Evolutionary conservation across 2,113 vertebrate genomes (phyloP).

Genomic region (Prietella phreatophila): DNA sequence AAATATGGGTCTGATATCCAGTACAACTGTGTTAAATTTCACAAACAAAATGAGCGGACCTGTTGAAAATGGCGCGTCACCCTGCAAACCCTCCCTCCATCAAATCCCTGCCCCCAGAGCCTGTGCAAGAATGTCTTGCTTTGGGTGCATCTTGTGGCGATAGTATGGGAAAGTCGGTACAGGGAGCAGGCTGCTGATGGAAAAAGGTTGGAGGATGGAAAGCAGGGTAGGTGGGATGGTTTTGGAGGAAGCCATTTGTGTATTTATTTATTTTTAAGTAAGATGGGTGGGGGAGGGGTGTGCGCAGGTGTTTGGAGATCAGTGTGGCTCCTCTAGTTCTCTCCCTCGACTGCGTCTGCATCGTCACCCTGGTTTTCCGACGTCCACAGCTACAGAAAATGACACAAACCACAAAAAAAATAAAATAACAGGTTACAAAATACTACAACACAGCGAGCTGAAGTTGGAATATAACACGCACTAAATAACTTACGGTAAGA

Average conservation of each 20-base stretch:
- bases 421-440: not conserved
- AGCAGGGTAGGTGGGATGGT: slow-evolving; percentile 61
- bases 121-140: slow-evolving; percentile 69
- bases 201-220: slow-evolving; percentile 69
- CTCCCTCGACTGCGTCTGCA: slow-evolving; percentile 89
- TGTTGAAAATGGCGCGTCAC: slow-evolving; percentile 73
- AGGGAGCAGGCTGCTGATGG: slow-evolving; percentile 41
- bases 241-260: slow-evolving; percentile 79
- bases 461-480: not conserved
- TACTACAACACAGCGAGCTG: not conserved
- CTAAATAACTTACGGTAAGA: slow-evolving; percentile 88
- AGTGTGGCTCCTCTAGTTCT: slow-evolving; percentile 90
- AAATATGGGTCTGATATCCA: slow-evolving; percentile 72
- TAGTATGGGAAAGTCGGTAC: slow-evolving; percentile 82
- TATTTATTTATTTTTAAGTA: slow-evolving; percentile 56
- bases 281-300: slow-evolving; percentile 84
- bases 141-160: slow-evolving; percentile 87
- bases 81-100: slow-evolving; percentile 59
- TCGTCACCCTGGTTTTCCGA: slow-evolving; percentile 99
- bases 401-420: not conserved
- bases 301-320: slow-evolving; percentile 73
- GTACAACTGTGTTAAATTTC: slow-evolving; percentile 66
- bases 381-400: slow-evolving; percentile 88
- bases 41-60: slow-evolving; percentile 73
- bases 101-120: slow-evolving; percentile 41